Conservation (phyloP, 37 sponge, comb jelly and placozoan species). For the Eunapius fragilis region DNA sequence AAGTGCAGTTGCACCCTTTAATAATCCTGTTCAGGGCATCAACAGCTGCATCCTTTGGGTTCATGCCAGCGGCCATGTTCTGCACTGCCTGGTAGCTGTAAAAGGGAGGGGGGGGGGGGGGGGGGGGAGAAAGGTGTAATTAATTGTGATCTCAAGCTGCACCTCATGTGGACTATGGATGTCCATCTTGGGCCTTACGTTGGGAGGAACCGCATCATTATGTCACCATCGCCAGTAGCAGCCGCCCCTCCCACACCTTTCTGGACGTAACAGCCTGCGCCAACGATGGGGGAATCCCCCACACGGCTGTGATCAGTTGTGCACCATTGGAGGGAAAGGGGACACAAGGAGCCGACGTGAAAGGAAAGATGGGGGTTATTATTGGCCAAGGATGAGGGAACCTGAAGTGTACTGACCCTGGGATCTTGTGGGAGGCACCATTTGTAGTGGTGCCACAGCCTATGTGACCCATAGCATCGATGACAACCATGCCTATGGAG, state of each 20-base stretch:
- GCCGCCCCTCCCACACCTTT: slow-evolving; percentile 93
- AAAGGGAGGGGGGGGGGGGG: background rate
- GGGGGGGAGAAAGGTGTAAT: background rate
- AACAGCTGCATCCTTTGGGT: slow-evolving; percentile 71
- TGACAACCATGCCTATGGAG: slow-evolving; percentile 86
- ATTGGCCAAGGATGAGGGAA: too few species aligned
- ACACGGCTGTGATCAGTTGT: slow-evolving; percentile 67
- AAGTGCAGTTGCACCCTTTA: slow-evolving; percentile 5
- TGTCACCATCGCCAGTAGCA: slow-evolving; percentile 97
- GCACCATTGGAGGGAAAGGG: too few species aligned
- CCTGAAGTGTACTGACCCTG: slow-evolving; percentile 70
- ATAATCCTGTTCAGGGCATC: slow-evolving; percentile 72
- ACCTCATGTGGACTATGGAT: too few species aligned
- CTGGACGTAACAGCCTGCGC: slow-evolving; percentile 93
- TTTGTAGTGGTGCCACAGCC: slow-evolving; percentile 95
- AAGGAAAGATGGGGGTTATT: too few species aligned
- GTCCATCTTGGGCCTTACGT: slow-evolving; percentile 42
- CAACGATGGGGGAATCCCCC: slow-evolving; percentile 94
- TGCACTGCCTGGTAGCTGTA: slow-evolving; percentile 84
- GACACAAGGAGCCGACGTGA: too few species aligned
- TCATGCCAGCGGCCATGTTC: slow-evolving; percentile 78
- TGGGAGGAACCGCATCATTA: slow-evolving; percentile 99
- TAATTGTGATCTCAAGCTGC: too few species aligned
- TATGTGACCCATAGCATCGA: slow-evolving; percentile 83
- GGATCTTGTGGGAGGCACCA: slow-evolving; percentile 90